These are phyloP conservation scores for Falco peregrinus DNA, from an alignment of 2,797 vertebrate species.

Conservation along the genomic window DNA sequence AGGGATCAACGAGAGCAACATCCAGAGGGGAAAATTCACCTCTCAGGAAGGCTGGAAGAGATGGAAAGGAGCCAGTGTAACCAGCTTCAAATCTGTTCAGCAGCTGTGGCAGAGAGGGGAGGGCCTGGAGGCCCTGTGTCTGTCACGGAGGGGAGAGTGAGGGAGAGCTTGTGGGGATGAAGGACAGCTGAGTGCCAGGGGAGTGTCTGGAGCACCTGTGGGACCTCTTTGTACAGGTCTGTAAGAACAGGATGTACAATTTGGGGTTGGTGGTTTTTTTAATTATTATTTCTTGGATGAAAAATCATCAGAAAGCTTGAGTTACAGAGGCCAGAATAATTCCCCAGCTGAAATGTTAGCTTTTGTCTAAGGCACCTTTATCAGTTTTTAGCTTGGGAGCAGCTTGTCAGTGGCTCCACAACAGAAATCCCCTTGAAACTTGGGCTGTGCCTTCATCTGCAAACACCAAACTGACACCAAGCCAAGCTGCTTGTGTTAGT, in stretches of 20 bases:
- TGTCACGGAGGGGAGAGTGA: neutral
- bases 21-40: neutral
- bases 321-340: neutral
- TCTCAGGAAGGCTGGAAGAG: neutral
- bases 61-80: neutral
- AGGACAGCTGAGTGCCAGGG: neutral
- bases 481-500: neutral
- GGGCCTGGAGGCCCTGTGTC: accelerated
- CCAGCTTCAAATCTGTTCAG: neutral
- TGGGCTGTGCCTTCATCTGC: neutral
- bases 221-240: neutral
- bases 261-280: neutral
- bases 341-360: neutral
- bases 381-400: neutral
- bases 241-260: neutral
- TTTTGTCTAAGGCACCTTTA: neutral
- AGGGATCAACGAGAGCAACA: neutral
- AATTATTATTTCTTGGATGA: neutral
- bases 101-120: neutral
- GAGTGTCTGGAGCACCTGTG: neutral
- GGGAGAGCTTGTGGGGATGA: neutral
- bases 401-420: neutral
- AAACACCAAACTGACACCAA: neutral
- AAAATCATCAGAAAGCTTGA: neutral
- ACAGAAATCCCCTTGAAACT: neutral